phyloP scores from a whole-genome alignment of 2,797 vertebrate species.

The Eospalax fontanierii region DNA sequence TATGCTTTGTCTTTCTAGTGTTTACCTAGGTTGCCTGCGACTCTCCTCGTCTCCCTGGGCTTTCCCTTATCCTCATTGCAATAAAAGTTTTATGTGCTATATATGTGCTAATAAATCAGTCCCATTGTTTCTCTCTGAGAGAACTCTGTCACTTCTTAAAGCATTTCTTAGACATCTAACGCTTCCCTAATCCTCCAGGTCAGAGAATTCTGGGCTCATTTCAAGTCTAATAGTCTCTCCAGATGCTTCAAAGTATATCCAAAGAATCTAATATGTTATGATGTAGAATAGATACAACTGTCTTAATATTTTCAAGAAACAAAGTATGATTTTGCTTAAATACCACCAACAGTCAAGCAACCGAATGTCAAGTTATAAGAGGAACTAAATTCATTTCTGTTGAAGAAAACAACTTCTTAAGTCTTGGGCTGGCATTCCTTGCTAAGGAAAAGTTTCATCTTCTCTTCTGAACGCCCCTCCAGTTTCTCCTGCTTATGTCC shows the following conservation, averaged over 20 bases:
- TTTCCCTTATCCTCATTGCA: background rate
- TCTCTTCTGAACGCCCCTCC: background rate
- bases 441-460: background rate
- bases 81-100: too few species aligned
- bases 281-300: background rate
- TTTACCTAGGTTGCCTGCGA: background rate
- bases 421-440: background rate
- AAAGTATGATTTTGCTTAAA: constrained; percentile 43
- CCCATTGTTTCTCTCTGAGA: background rate
- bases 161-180: background rate
- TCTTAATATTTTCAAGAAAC: background rate
- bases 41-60: fast-evolving
- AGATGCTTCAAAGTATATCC: background rate
- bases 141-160: background rate
- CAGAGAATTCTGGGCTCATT: background rate
- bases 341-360: background rate
- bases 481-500: background rate
- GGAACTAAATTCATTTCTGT: background rate
- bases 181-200: background rate
- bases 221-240: background rate
- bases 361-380: background rate
- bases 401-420: background rate
- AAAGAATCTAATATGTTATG: background rate
- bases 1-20: background rate
- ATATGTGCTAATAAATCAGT: background rate